Percentiles rank a stretch among this genome's conserved stretches.
Conservation (phyloP, 1,140 invertebrate genomes). For the Brachionus asplanchnoidis region DNA sequence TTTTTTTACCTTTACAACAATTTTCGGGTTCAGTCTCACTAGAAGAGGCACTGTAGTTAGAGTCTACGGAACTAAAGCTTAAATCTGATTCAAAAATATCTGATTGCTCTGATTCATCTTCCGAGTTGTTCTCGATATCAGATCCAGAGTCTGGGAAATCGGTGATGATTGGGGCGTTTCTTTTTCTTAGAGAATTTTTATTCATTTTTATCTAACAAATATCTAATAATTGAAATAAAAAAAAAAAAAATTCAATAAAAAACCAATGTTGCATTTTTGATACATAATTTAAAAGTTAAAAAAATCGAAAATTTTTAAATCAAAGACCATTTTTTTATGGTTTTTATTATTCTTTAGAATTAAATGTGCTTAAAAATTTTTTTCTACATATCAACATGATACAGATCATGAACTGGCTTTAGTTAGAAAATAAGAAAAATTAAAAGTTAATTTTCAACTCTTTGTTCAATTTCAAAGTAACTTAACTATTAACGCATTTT, state of each 20-base stretch:
- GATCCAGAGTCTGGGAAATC: background rate
- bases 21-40: background rate
- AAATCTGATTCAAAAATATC: background rate
- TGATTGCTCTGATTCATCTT: constrained; percentile 2
- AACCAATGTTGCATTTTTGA: constrained; percentile 9
- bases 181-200: background rate
- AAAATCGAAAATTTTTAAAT: background rate
- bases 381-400: too few relatives aligned
- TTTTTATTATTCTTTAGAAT: too few relatives aligned
- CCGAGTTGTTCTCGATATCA: background rate
- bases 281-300: background rate
- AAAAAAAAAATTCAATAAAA: background rate
- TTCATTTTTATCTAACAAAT: background rate
- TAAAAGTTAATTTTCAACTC: too few relatives aligned
- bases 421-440: too few relatives aligned
- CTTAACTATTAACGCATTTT: too few relatives aligned
- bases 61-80: background rate
- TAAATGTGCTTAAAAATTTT: too few relatives aligned
- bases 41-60: background rate
- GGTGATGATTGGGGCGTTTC: background rate
- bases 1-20: background rate
- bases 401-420: too few relatives aligned
- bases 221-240: background rate
- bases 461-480: too few relatives aligned
- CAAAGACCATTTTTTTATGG: background rate